Conservation (phyloP, 2,113 vertebrate genomes). For the Muscicapa adusta region DNA sequence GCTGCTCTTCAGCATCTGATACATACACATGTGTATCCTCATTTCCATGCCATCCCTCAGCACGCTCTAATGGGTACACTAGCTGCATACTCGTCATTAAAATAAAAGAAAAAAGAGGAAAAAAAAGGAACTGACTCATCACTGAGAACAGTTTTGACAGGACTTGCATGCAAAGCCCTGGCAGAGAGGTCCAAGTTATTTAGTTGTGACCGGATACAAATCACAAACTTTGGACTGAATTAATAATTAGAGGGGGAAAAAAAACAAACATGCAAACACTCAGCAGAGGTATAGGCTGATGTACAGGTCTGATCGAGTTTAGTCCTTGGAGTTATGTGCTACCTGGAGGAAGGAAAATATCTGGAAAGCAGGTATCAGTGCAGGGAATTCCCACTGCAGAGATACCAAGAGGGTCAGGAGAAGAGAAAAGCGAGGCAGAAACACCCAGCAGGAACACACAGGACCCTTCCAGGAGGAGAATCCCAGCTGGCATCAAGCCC, state of each 20-base stretch:
- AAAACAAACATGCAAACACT: not conserved
- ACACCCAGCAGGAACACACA: accelerated
- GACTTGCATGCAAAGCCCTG: not conserved
- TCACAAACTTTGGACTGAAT: not conserved
- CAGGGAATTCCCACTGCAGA: not conserved
- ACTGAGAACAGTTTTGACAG: slow-evolving; percentile 47
- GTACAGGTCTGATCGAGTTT: not conserved
- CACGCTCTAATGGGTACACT: slow-evolving; percentile 43
- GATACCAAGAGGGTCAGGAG: not conserved
- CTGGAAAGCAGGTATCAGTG: not conserved
- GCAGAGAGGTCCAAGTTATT: slow-evolving; percentile 1
- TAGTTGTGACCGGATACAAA: not conserved
- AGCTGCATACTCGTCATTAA: slow-evolving; percentile 19
- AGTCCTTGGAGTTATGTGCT: not conserved
- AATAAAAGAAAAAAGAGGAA: not conserved
- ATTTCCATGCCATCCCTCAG: slow-evolving; percentile 20
- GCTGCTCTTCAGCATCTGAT: slow-evolving; percentile 46
- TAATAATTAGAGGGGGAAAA: not conserved
- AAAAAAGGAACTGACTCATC: slow-evolving; percentile 38
- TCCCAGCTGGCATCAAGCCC: not conserved
- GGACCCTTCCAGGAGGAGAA: not conserved
- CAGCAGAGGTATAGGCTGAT: not conserved
- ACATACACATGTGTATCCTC: slow-evolving; percentile 58
- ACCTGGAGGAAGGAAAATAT: not conserved
- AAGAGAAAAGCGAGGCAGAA: not conserved